Evolutionary conservation across 1,140 invertebrate genomes (phyloP).

Genomic region (Polypedilum pembai): DNA sequence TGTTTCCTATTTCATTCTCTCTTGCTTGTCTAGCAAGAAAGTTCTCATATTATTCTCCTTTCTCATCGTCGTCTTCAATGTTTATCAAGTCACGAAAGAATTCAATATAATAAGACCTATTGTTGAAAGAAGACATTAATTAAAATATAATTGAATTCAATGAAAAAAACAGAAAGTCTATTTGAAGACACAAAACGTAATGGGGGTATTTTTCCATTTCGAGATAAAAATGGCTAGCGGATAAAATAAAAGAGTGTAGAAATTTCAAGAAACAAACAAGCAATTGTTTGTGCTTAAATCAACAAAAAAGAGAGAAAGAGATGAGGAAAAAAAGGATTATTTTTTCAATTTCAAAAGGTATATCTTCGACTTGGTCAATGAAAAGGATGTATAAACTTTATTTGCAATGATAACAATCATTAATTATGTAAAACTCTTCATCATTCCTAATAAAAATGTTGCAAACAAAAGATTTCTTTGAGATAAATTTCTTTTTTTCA

Average conservation of each 20-base stretch:
- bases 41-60: not conserved
- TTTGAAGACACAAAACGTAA: not conserved
- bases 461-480: too few species aligned
- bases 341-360: not conserved
- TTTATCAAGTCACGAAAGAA: too few species aligned
- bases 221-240: not conserved
- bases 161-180: not conserved
- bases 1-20: not conserved
- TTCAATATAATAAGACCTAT: too few species aligned
- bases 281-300: not conserved
- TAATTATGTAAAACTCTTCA: not conserved
- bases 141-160: conserved; percentile 8
- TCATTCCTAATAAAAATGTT: too few species aligned
- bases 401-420: not conserved
- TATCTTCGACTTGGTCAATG: not conserved
- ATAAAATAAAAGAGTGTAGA: too few species aligned
- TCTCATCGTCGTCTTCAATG: not conserved
- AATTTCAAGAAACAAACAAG: not conserved
- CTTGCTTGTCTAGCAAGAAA: not conserved
- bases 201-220: not conserved
- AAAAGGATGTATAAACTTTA: not conserved
- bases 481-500: too few species aligned
- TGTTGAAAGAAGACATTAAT: not conserved
- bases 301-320: not conserved
- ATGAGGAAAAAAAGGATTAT: not conserved